Evolutionary conservation across 2,888 invertebrate species (phyloP), one percentile per base, ranked within the genome.

Genomic region (Steromphala cineraria): DNA sequence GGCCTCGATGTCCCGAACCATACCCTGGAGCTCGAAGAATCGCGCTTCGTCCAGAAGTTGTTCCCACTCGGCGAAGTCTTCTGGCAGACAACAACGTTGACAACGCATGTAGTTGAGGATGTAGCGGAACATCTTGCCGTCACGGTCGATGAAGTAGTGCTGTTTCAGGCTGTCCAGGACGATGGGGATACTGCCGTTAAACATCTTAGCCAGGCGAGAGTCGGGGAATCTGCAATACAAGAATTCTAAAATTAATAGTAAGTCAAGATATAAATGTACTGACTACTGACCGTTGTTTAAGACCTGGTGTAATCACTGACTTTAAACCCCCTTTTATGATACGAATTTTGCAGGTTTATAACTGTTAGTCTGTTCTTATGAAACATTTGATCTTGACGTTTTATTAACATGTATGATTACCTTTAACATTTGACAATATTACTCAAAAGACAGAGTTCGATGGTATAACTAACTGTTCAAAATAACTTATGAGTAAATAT

Each of bases 131-230:
- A 98, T 97, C 87, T 97, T 97, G 2, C 99, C 99, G 93, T 99
- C 99, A 75, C 99, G 95, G 94, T 99, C 99, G 90, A 99, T 98
- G 94, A 99, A 99, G 94, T 99, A 99, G 93, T 99, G 98, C 93
- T 99, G 99, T 94, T 99, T 99, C 87, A 99, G 94, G 4, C 97
- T 97, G 93, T 99, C 99, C 93, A 99, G 94, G 19, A 99, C 98
- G 87, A 99, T 98, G 3, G 99, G 98, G 90, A 98, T 97, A 88
- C 96, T 96, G 53, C 99, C 99, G 93, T 98, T 98, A 94, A 99
- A 99, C 93, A 99, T 95, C 94, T 97, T 97, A 17, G 97, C 98
- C 88, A 99, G 95, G 88, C 96, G 95, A 1, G 98, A 98, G 79
- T 98, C 97, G 0, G 98, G 97, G 93, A 96, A 98, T 93, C 98